These are phyloP conservation scores for Smithornis capensis DNA, from an alignment of 2,113 vertebrate species.

Conservation along the genomic window DNA sequence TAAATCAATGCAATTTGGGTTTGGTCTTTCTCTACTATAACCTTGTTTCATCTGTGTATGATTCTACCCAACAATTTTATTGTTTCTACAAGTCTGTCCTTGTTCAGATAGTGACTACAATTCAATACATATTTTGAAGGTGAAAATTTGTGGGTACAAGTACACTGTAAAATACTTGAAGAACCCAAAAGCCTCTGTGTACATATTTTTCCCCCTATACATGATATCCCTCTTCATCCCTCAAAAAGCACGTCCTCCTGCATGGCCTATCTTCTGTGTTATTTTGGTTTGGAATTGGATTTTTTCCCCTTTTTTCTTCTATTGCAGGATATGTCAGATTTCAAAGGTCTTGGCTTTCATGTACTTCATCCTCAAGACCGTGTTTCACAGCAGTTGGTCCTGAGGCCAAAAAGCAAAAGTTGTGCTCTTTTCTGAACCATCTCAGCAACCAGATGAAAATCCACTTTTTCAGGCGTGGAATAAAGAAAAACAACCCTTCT, in stretches of 20 bases:
- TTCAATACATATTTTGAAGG: background rate
- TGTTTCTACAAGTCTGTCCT: background rate
- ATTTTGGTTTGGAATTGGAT: background rate
- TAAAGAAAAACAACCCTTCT: background rate
- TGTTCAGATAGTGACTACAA: background rate
- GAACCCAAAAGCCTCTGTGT: background rate
- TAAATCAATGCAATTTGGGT: background rate
- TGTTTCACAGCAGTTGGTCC: background rate
- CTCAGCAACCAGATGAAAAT: background rate
- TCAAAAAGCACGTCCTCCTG: background rate
- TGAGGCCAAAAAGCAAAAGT: background rate
- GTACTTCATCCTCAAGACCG: background rate
- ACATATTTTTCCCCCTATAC: accelerated
- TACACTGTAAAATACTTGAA: background rate
- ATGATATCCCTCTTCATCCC: background rate
- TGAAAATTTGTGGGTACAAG: background rate
- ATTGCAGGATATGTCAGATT: background rate
- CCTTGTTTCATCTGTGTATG: background rate
- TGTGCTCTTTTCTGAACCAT: background rate
- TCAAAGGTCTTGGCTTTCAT: background rate
- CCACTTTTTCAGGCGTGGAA: background rate
- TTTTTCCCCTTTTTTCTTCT: background rate
- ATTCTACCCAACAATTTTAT: background rate
- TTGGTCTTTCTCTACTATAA: background rate
- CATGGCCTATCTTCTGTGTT: background rate